Evolutionary conservation across 1,140 invertebrate genomes (phyloP).

Genomic region (Melanaphis sacchari): DNA sequence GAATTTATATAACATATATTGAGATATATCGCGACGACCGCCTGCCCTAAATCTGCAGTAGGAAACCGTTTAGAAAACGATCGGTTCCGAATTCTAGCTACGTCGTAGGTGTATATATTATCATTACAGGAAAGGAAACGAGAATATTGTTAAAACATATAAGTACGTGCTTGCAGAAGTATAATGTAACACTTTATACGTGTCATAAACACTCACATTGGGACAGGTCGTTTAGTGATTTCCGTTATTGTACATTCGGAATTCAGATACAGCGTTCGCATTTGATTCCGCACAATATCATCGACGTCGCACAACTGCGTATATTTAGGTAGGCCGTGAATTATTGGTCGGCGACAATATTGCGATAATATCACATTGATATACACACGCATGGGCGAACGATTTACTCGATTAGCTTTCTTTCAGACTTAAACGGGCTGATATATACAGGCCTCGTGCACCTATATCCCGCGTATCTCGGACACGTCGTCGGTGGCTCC

Average conservation of each 20-base stretch:
- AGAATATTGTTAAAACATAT: neutral
- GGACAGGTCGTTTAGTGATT: neutral
- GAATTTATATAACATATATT: neutral
- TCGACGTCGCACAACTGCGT: neutral
- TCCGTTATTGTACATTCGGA: neutral
- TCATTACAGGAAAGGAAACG: neutral
- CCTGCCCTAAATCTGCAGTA: neutral
- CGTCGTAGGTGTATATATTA: neutral
- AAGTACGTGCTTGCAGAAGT: neutral
- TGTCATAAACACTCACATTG: conserved; percentile 1
- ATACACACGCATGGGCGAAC: neutral
- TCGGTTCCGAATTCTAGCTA: neutral
- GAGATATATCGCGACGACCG: too few relatives aligned
- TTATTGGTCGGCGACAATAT: neutral
- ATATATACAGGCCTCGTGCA: neutral
- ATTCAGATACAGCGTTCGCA: neutral
- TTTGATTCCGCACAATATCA: neutral
- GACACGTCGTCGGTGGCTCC: conserved; percentile 22
- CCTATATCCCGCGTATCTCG: neutral
- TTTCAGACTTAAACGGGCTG: neutral
- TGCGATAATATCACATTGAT: neutral
- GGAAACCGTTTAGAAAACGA: neutral
- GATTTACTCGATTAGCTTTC: neutral
- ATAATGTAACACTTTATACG: conserved; percentile 1
- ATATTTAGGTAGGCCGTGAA: neutral